phyloP scores from a whole-genome alignment of 2,113 vertebrate genomes.

The Prinia subflava region DNA sequence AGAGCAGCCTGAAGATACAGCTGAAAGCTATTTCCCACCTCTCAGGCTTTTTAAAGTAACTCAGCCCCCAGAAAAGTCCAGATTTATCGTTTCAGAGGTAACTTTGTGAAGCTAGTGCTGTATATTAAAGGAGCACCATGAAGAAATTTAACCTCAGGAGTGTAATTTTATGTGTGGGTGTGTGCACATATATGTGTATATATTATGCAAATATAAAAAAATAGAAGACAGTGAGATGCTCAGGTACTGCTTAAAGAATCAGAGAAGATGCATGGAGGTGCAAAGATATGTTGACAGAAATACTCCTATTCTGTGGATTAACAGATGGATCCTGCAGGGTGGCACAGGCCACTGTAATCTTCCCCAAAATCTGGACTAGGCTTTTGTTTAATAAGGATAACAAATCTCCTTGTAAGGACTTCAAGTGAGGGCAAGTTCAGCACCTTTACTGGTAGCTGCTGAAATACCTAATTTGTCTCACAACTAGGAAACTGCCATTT shows the following conservation, averaged over 20 bases:
- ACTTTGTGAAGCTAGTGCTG: background rate
- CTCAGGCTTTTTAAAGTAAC: background rate
- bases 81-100: background rate
- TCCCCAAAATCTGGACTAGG: background rate
- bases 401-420: background rate
- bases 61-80: background rate
- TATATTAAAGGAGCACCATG: background rate
- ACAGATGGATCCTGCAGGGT: background rate
- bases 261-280: background rate
- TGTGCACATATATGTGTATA: background rate
- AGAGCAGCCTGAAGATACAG: background rate
- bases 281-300: background rate
- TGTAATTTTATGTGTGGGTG: background rate
- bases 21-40: accelerated
- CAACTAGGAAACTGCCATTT: background rate
- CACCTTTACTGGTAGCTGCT: background rate
- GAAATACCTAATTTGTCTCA: background rate
- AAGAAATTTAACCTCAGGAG: background rate
- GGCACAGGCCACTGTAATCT: background rate
- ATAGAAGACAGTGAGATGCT: background rate
- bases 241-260: background rate
- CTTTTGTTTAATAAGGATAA: background rate
- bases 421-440: background rate
- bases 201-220: background rate
- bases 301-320: background rate